Percentiles rank a stretch among this genome's conserved stretches.
Conservation (phyloP, 2,797 vertebrate genomes). For the Halcyon badia region DNA sequence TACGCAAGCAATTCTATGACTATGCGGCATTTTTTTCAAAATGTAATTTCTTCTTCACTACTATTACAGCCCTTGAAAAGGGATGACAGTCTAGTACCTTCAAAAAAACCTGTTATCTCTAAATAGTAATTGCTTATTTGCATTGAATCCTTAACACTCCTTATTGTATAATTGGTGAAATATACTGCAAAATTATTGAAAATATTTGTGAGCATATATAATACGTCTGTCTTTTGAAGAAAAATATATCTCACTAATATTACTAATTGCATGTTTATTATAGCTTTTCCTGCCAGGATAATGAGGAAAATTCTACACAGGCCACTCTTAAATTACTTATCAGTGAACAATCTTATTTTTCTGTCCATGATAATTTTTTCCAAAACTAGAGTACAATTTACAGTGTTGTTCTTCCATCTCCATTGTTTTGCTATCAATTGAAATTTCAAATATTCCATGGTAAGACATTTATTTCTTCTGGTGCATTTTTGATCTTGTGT, state of each 20-base stretch:
- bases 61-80: conserved; percentile 32
- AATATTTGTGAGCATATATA: conserved; percentile 54
- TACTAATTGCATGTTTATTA: conserved; percentile 63
- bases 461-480: neutral
- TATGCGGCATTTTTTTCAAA: conserved; percentile 22
- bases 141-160: conserved; percentile 22
- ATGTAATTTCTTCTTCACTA: conserved; percentile 2
- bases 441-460: neutral
- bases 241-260: conserved; percentile 39
- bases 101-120: conserved; percentile 32
- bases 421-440: conserved; percentile 1
- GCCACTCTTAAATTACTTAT: conserved; percentile 55
- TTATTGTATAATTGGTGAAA: conserved; percentile 30
- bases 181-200: conserved; percentile 36
- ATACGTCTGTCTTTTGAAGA: neutral
- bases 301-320: conserved; percentile 47
- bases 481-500: neutral
- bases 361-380: conserved; percentile 46
- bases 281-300: conserved; percentile 44
- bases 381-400: conserved; percentile 28
- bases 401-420: conserved; percentile 1
- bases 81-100: neutral
- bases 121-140: conserved; percentile 60
- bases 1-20: neutral
- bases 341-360: conserved; percentile 21